Evolutionary conservation across 2,113 vertebrate species (phyloP).

Genomic region (Callopanchax toddi): DNA sequence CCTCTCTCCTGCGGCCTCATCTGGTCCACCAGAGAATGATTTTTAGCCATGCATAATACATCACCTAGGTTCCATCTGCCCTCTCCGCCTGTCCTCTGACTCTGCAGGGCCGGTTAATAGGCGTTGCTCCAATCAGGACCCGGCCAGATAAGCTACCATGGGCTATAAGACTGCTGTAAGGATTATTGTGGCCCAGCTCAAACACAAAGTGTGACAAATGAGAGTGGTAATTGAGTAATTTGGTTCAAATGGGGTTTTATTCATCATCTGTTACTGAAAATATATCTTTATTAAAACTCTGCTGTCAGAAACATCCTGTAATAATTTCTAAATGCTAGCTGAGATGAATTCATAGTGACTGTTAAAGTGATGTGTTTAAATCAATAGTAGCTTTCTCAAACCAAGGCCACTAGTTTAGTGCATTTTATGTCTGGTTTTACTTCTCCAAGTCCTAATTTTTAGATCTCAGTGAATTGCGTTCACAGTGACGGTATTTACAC

Average conservation of each 20-base stretch:
- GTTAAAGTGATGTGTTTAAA: constrained; percentile 20
- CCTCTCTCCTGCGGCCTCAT: constrained; percentile 59
- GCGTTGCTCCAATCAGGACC: constrained; percentile 29
- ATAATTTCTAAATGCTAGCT: constrained; percentile 24
- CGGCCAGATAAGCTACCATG: constrained; percentile 14
- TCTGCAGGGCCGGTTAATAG: constrained; percentile 45
- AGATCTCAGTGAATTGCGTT: constrained; percentile 1
- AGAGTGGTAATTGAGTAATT: constrained; percentile 59
- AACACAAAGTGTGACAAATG: constrained; percentile 56
- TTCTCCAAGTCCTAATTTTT: constrained; percentile 24
- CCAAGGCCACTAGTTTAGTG: constrained; percentile 2
- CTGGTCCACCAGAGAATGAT: constrained; percentile 49
- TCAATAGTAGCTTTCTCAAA: constrained; percentile 22
- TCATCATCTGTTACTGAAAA: constrained; percentile 24
- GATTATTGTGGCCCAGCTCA: constrained; percentile 36
- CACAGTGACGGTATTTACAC: not conserved
- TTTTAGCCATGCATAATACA: constrained; percentile 72
- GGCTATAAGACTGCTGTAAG: constrained; percentile 16
- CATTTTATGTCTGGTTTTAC: constrained; percentile 9
- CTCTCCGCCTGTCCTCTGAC: constrained; percentile 49
- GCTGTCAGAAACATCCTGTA: constrained; percentile 22
- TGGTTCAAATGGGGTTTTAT: constrained; percentile 43
- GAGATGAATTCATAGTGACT: constrained; percentile 4
- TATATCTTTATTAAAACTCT: constrained; percentile 13
- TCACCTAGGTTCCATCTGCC: constrained; percentile 69